phyloP scores from a whole-genome alignment of 2,113 vertebrate species.

The Apaloderma vittatum region DNA sequence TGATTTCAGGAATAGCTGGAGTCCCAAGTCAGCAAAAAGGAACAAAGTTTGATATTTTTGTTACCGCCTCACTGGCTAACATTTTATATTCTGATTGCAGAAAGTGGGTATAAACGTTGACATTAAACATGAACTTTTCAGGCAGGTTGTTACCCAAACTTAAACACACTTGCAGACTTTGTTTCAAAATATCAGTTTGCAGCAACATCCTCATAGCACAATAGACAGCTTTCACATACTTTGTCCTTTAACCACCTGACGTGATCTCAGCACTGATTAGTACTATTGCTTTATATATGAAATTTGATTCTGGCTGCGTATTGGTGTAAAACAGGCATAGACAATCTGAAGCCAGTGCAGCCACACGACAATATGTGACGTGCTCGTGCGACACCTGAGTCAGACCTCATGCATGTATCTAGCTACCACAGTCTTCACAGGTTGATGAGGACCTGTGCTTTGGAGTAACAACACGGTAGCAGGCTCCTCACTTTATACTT shows the following conservation, averaged over 20 bases:
- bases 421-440: neutral
- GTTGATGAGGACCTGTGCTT: neutral
- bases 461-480: neutral
- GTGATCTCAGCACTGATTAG: neutral
- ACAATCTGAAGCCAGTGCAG: neutral
- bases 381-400: neutral
- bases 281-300: neutral
- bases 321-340: neutral
- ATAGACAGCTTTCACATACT: neutral
- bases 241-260: neutral
- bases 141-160: neutral
- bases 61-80: neutral
- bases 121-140: neutral
- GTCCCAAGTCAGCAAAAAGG: neutral
- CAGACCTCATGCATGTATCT: accelerated
- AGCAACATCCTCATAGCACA: neutral
- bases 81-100: constrained; percentile 3
- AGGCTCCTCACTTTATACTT: neutral
- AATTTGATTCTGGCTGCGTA: neutral
- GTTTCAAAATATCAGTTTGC: neutral
- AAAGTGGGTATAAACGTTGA: constrained; percentile 7
- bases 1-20: neutral
- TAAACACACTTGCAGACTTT: neutral
- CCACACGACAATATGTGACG: neutral
- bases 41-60: neutral